A percentile compares a stretch with the other conserved stretches of the same genome.
phyloP scores from a whole-genome alignment of 2,113 vertebrate species.

The Physeter macrocephalus region DNA sequence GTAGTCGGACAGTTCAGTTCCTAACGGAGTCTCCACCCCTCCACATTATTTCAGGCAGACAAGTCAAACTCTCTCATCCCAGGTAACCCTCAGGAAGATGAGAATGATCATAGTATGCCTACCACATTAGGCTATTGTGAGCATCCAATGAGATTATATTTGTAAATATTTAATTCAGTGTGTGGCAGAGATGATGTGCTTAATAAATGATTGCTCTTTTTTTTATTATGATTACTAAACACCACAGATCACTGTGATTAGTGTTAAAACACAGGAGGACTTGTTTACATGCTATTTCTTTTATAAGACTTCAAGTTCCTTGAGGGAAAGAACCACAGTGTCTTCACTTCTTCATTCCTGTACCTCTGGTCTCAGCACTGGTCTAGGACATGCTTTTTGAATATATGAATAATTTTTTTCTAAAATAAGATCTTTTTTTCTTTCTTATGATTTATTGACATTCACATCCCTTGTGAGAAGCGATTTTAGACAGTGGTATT shows the following conservation, averaged over 20 bases:
- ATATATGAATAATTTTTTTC: neutral
- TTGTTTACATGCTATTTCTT: neutral
- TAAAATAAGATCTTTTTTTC: slow-evolving; percentile 5
- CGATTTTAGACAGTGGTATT: neutral
- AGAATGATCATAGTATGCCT: neutral
- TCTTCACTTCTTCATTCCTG: neutral
- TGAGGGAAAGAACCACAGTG: neutral
- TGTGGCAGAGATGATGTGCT: neutral
- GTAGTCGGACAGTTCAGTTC: neutral
- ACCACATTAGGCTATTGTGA: neutral
- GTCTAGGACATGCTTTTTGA: neutral
- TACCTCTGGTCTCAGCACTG: neutral
- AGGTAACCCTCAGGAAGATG: neutral
- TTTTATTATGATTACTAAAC: neutral
- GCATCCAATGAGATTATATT: neutral
- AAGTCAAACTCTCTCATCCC: neutral
- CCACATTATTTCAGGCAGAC: neutral
- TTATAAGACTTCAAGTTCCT: neutral
- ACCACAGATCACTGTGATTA: neutral
- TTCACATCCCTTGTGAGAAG: neutral
- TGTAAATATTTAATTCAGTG: neutral
- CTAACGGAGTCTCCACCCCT: neutral
- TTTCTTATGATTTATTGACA: neutral
- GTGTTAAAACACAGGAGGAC: neutral
- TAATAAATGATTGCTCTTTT: neutral